phyloP scores from a whole-genome alignment of 2,888 invertebrate genomes.

The Brachypterus glaber region DNA sequence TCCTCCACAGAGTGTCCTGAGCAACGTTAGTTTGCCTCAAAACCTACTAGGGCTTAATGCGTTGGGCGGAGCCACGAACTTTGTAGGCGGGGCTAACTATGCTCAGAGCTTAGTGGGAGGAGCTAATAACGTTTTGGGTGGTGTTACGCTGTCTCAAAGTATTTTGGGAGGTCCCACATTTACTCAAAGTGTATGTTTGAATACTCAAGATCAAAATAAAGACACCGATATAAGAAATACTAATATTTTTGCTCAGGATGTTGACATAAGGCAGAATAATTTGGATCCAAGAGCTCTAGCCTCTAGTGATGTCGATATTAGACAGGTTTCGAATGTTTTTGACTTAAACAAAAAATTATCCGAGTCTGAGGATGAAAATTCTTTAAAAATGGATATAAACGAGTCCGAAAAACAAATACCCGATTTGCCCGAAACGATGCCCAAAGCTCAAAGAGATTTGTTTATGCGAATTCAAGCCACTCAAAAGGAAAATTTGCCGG shows the following conservation, averaged over 20 bases:
- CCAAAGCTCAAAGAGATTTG: slow-evolving; percentile 56
- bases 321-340: slow-evolving; percentile 33
- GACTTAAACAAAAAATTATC: slow-evolving; percentile 17
- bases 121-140: too few species aligned
- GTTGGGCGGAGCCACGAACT: too few species aligned
- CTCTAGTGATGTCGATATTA: slow-evolving; percentile 40
- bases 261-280: slow-evolving; percentile 23
- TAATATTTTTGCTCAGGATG: slow-evolving; percentile 18
- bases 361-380: slow-evolving; percentile 20
- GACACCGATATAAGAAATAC: too few species aligned
- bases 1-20: slow-evolving; percentile 4
- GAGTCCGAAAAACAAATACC: slow-evolving; percentile 16
- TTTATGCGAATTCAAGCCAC: slow-evolving; percentile 58
- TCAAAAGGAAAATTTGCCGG: slow-evolving; percentile 44
- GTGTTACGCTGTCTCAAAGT: too few species aligned
- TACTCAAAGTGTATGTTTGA: neutral
- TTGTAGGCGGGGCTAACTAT: too few species aligned
- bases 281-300: slow-evolving; percentile 20
- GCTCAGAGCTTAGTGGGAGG: too few species aligned
- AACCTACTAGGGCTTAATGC: neutral
- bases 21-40: neutral
- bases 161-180: too few species aligned
- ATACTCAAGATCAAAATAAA: neutral
- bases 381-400: slow-evolving; percentile 22
- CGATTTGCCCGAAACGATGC: slow-evolving; percentile 46